phyloP scores from a whole-genome alignment of 2,797 vertebrate genomes.

The Enteromius thamalakanensis region DNA sequence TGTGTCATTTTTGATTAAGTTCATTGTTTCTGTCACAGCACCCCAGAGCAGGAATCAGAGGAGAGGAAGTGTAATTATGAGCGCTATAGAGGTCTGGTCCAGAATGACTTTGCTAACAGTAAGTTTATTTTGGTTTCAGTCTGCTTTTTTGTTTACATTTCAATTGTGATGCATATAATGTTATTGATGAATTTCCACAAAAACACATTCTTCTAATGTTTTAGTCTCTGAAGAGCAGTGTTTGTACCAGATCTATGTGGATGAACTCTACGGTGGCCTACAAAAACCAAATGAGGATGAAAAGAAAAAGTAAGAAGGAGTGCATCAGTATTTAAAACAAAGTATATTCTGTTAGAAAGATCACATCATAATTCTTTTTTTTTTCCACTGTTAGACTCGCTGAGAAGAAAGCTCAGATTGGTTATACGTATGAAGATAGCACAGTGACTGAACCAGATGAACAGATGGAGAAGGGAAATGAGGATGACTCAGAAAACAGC shows the following conservation, averaged over 20 bases:
- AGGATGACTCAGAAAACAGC: slow-evolving; percentile 89
- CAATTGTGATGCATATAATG: slow-evolving; percentile 15
- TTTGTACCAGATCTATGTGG: slow-evolving; percentile 97
- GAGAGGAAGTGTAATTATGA: slow-evolving; percentile 97
- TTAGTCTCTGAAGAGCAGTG: slow-evolving; percentile 97
- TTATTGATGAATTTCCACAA: slow-evolving; percentile 1
- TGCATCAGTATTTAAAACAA: not conserved
- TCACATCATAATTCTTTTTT: not conserved
- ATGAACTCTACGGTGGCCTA: slow-evolving; percentile 93
- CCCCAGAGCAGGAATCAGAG: slow-evolving; percentile 90
- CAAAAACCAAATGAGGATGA: slow-evolving; percentile 95
- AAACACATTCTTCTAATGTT: slow-evolving; percentile 53
- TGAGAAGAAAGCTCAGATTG: slow-evolving; percentile 93
- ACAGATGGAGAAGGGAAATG: slow-evolving; percentile 82
- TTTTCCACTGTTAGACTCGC: slow-evolving; percentile 76
- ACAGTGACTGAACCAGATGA: slow-evolving; percentile 86
- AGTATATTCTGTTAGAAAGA: not conserved
- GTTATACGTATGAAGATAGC: slow-evolving; percentile 97
- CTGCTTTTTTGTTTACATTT: not conserved
- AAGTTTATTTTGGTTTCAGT: slow-evolving; percentile 68
- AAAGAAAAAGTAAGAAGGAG: slow-evolving; percentile 89
- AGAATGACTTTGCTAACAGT: slow-evolving; percentile 98
- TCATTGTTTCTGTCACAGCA: slow-evolving; percentile 69
- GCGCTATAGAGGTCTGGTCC: slow-evolving; percentile 93
- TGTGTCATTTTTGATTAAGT: not conserved